Evolutionary conservation across 2,888 invertebrate species (phyloP), one percentile per base, ranked within the genome.

Genomic region (Papilio demoleus): DNA sequence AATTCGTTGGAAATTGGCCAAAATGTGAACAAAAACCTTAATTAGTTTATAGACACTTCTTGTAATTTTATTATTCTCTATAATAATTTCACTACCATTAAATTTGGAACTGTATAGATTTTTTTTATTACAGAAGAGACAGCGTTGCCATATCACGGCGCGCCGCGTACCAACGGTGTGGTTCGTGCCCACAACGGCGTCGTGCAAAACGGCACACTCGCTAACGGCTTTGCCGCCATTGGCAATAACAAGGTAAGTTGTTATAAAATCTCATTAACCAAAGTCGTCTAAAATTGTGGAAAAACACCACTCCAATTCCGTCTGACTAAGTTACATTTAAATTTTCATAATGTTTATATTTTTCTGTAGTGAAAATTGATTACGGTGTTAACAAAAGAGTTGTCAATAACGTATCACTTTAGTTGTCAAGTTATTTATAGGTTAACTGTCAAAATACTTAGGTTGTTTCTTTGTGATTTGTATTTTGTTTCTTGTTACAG

Each of bases 101-200:
- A 17, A 42, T 14, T 53, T 42, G 11, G 27, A 11, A 11, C 11
- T 17, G 4, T 2, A 14, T n/a, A 40, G 14, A 11, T n/a, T n/a
- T 34, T 24, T 31, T 17, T 59, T 40, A 58, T 71, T 50, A 0
- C 74, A 80, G 84, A 81, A 36, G 72, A 84, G 11, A 77, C 83
- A 22, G 80, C 86, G 80, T 85, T 89, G 66, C 88, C 89, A 69
- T 84, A n/a, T n/a, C n/a, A 93, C 72, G 92, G 93, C 0, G 86
- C 90, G 77, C 81, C 88, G 3, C 88, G 92, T 14, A 22, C n/a
- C 17, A 89, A 88, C 22, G 86, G 81, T 0, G 70, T 87, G 65
- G 77, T 81, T 24, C 0, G 78, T 27, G 82, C 40, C 4, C 56
- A 58, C 27, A 92, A 92, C 73, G 88, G 90, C 0, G 72, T 74